Evolutionary conservation across 2,888 invertebrate genomes (phyloP).

Genomic region (Chaitophorus viminalis): DNA sequence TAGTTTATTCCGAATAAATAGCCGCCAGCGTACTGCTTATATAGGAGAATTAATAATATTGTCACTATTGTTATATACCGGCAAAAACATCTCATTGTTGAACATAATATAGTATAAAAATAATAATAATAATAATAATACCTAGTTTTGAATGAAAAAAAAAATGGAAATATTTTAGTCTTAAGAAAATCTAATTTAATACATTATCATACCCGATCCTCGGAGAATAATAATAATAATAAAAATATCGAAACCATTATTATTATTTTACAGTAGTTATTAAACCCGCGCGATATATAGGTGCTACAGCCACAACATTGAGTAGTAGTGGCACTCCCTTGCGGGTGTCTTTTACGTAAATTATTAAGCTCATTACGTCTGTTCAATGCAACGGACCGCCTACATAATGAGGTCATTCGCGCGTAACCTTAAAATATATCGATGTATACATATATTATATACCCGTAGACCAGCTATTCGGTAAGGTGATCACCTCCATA

Average conservation of each 20-base stretch:
- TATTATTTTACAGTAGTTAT: conserved; percentile 46
- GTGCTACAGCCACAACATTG: conserved; percentile 10
- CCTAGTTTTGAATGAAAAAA: neutral
- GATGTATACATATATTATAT: neutral
- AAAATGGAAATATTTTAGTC: neutral
- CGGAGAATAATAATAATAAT: neutral
- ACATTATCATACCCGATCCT: too few relatives aligned
- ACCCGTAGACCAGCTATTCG: neutral
- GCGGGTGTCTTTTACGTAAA: conserved; percentile 51
- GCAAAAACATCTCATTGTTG: neutral
- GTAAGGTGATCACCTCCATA: neutral
- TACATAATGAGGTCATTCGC: conserved; percentile 58
- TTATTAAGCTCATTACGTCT: conserved; percentile 55
- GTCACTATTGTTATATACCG: neutral
- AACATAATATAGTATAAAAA: too few relatives aligned
- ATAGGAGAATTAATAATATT: neutral
- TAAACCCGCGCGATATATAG: conserved; percentile 7
- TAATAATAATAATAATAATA: neutral
- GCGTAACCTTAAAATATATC: conserved; percentile 58
- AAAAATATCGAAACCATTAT: conserved; percentile 26
- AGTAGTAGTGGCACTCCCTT: conserved; percentile 55
- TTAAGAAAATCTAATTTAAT: neutral
- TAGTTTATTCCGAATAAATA: neutral
- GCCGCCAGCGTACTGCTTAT: neutral
- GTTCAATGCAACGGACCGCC: conserved; percentile 48